phyloP scores from a whole-genome alignment of 2,797 vertebrate genomes.

The Malurus leucopterus region DNA sequence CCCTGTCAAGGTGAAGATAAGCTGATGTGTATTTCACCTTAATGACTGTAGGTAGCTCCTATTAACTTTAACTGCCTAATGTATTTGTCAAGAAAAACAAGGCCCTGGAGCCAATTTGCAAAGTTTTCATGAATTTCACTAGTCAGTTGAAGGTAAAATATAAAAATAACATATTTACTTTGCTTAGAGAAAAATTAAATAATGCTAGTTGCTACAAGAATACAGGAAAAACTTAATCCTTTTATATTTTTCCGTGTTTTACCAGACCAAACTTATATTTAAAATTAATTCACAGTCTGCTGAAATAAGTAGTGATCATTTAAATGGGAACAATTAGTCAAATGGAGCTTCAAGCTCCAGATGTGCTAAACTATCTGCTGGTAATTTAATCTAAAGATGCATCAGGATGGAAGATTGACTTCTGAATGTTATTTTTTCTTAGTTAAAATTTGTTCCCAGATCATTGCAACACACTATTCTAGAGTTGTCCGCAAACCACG shows the following conservation, averaged over 20 bases:
- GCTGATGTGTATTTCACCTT: background rate
- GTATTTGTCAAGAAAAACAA: slow-evolving; percentile 10
- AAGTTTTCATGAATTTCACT: slow-evolving; percentile 3
- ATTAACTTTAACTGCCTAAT: slow-evolving; percentile 28
- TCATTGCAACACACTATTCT: background rate
- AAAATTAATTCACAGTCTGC: background rate
- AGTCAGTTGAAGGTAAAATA: background rate
- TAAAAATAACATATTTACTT: background rate
- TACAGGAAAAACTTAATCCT: background rate
- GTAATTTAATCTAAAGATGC: background rate
- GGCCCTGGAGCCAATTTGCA: background rate
- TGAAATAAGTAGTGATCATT: background rate
- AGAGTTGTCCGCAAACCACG: background rate
- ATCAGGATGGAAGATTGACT: background rate
- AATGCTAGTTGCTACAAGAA: background rate
- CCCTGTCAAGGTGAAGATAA: background rate
- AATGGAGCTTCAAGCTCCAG: background rate
- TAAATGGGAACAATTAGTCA: slow-evolving; percentile 20
- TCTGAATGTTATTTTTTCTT: background rate
- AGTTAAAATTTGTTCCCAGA: background rate
- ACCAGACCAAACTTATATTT: background rate
- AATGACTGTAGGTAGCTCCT: background rate
- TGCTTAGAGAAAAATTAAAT: background rate
- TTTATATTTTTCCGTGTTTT: background rate
- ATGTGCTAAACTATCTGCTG: background rate